Percentiles rank a stretch among this genome's conserved stretches.
phyloP scores from a whole-genome alignment of 2,888 invertebrate genomes.

The Metallyticus violacea region DNA sequence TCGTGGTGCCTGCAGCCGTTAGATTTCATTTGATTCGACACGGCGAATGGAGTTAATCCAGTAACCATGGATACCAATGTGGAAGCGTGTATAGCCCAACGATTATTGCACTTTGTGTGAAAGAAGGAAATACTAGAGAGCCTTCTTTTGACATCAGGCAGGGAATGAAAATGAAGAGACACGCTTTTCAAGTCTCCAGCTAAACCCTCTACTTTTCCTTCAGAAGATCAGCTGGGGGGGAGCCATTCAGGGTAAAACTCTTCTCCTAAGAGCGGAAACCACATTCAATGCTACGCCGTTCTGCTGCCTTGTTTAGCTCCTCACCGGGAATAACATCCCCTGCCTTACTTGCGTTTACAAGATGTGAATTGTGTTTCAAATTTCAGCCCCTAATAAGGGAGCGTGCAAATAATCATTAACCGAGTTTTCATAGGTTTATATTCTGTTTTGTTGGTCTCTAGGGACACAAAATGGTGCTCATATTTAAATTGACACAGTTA shows the following conservation, averaged over 20 bases:
- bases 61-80: neutral
- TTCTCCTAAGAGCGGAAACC: neutral
- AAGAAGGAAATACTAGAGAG: neutral
- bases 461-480: too few relatives aligned
- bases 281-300: neutral
- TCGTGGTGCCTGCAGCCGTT: neutral
- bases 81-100: too few relatives aligned
- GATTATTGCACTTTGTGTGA: neutral
- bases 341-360: too few relatives aligned
- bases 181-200: neutral
- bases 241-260: neutral
- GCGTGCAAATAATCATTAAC: too few relatives aligned
- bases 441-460: too few relatives aligned
- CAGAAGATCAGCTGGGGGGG: neutral
- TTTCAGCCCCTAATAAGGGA: too few relatives aligned
- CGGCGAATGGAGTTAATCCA: neutral
- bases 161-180: neutral
- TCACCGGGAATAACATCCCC: neutral
- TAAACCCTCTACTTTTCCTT: neutral
- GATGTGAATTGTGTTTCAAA: too few relatives aligned
- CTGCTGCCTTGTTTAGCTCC: neutral
- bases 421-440: too few relatives aligned
- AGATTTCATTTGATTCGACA: neutral
- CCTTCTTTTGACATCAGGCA: neutral
- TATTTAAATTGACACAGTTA: too few relatives aligned